These are phyloP conservation scores for Gryon sp. DNA, from an alignment of 1,140 invertebrate genomes.

Conservation along the genomic window DNA sequence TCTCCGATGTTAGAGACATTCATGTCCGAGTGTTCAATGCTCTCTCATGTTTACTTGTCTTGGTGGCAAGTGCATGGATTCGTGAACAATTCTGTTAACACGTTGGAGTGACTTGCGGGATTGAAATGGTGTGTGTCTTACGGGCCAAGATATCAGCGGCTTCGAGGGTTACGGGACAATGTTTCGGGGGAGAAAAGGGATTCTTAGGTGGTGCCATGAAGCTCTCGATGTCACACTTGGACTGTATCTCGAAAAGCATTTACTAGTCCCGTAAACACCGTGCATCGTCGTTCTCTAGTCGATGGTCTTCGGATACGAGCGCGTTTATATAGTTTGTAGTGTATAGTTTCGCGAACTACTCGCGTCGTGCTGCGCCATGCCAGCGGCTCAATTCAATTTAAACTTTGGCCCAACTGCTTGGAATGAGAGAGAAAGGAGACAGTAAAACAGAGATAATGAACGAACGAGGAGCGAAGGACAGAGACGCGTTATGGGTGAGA, in stretches of 20 bases:
- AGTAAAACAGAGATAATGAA: conserved; percentile 5
- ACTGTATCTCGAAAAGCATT: conserved; percentile 74
- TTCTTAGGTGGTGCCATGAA: too few relatives aligned
- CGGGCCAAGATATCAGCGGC: conserved; percentile 57
- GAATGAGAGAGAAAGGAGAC: too few relatives aligned
- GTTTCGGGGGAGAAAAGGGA: too few relatives aligned
- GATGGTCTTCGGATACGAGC: conserved; percentile 77
- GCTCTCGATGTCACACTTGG: conserved; percentile 71
- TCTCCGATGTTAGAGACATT: conserved; percentile 61
- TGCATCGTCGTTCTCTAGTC: conserved; percentile 76
- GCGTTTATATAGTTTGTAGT: conserved; percentile 69
- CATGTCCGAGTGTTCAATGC: conserved; percentile 61
- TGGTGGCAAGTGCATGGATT: conserved; percentile 42
- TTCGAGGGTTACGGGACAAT: conserved; percentile 36
- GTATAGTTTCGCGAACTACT: conserved; percentile 77
- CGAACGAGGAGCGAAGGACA: conserved; percentile 8
- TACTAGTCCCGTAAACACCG: conserved; percentile 76
- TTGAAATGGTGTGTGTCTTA: conserved; percentile 60
- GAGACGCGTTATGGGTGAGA: conserved; percentile 27
- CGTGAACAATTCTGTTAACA: conserved; percentile 56
- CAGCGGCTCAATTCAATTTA: conserved; percentile 79
- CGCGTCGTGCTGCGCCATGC: conserved; percentile 68
- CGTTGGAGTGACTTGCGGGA: conserved; percentile 47
- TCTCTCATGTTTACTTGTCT: conserved; percentile 63
- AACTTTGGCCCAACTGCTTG: conserved; percentile 75